phyloP scores from a whole-genome alignment of 2,797 vertebrate species.

The Thripadectes ignobilis region DNA sequence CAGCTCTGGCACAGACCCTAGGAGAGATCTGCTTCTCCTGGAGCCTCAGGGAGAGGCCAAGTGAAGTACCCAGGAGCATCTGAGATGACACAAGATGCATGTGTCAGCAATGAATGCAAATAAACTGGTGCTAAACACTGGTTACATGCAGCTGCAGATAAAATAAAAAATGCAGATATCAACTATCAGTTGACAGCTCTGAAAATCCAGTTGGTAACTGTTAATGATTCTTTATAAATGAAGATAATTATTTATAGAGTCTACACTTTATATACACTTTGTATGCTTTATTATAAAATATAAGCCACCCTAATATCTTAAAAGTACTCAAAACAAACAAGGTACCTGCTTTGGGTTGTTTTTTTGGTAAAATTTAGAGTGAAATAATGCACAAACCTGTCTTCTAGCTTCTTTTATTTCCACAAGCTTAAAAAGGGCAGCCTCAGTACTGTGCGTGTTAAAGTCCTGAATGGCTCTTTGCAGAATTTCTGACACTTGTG shows the following conservation, averaged over 20 bases:
- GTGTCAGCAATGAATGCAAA: not conserved
- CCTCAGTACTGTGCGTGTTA: constrained; percentile 72
- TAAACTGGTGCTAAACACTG: not conserved
- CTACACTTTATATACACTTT: not conserved
- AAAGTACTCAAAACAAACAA: not conserved
- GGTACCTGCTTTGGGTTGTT: not conserved
- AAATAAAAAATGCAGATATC: not conserved
- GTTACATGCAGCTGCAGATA: not conserved
- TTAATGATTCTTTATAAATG: not conserved
- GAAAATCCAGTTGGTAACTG: not conserved
- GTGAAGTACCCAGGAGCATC: not conserved
- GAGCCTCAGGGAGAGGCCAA: not conserved
- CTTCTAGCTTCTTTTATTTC: constrained; percentile 53
- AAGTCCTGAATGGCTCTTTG: constrained; percentile 72
- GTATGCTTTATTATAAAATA: not conserved
- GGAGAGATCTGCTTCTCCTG: not conserved
- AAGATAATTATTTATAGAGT: not conserved
- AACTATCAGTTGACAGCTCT: not conserved
- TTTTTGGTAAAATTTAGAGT: not conserved
- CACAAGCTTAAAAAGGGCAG: constrained; percentile 75
- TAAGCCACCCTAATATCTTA: not conserved
- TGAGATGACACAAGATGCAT: not conserved
- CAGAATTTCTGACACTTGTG: constrained; percentile 78
- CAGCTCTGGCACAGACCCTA: not conserved
- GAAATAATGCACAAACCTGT: constrained; percentile 71